These are phyloP conservation scores for Parasteatoda tepidariorum DNA, from an alignment of 1,140 invertebrate species.

Conservation along the genomic window DNA sequence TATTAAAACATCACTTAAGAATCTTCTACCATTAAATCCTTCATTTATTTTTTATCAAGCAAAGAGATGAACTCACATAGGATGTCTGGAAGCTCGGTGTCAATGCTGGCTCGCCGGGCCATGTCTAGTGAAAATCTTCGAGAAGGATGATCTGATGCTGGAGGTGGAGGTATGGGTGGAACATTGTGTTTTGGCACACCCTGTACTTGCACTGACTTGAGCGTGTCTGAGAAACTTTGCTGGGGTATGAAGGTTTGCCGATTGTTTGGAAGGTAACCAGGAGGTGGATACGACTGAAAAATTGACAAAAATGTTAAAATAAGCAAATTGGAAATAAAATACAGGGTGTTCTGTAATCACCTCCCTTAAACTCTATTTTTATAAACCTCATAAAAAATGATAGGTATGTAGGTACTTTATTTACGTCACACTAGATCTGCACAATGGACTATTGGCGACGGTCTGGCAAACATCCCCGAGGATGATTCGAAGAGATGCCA, in stretches of 20 bases:
- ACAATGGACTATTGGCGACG: no score
- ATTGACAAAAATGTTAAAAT: neutral
- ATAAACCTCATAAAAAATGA: no score
- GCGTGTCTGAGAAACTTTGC: slow-evolving; percentile 34
- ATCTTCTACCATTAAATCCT: neutral
- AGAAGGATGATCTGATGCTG: neutral
- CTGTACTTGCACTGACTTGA: slow-evolving; percentile 23
- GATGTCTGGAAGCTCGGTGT: slow-evolving; percentile 45
- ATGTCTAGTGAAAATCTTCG: slow-evolving; percentile 44
- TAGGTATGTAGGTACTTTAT: no score
- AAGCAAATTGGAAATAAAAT: no score
- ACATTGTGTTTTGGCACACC: neutral
- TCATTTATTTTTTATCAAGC: neutral
- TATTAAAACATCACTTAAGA: no score
- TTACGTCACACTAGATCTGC: no score
- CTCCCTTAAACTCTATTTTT: no score
- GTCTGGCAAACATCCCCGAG: no score
- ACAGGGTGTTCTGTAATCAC: no score
- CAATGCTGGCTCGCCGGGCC: slow-evolving; percentile 27
- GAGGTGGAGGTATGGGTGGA: slow-evolving; percentile 24
- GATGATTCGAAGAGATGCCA: no score
- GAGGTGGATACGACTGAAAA: slow-evolving; percentile 39
- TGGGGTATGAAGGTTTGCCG: slow-evolving; percentile 35
- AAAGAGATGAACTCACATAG: slow-evolving; percentile 36
- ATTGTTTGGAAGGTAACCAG: neutral